Conservation (phyloP, 2,888 invertebrate species). For the Coelogynopora nodosa region DNA sequence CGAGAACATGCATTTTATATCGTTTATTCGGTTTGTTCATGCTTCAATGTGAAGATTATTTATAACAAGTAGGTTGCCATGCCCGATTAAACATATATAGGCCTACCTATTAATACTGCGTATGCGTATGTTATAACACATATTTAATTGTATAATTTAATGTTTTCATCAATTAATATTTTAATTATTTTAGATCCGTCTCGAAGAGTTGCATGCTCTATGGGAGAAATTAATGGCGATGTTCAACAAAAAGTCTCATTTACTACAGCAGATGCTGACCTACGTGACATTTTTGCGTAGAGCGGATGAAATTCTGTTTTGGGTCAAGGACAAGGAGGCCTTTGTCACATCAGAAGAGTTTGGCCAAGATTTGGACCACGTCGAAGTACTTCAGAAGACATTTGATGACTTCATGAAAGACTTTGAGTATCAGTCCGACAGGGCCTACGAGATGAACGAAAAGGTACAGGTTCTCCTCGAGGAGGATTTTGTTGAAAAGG, state of each 20-base stretch:
- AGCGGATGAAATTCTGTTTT: constrained; percentile 97
- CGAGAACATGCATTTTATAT: no score
- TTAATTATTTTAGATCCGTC: constrained; percentile 64
- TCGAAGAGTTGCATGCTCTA: constrained; percentile 80
- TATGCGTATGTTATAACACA: no score
- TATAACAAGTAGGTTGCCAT: no score
- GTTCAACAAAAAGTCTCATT: constrained; percentile 90
- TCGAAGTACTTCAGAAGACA: constrained; percentile 95
- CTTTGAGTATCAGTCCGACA: constrained; percentile 34
- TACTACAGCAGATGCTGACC: constrained; percentile 90
- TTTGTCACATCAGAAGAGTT: constrained; percentile 96
- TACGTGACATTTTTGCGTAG: constrained; percentile 95
- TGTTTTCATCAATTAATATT: no score
- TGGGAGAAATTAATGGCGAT: constrained; percentile 93
- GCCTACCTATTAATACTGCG: no score
- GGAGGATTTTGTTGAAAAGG: constrained; percentile 87
- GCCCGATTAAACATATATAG: no score
- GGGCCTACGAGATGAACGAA: constrained; percentile 61
- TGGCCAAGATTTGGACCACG: constrained; percentile 95
- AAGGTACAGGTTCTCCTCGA: constrained; percentile 85
- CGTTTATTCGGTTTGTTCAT: no score
- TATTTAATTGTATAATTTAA: no score
- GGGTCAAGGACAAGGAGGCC: constrained; percentile 96
- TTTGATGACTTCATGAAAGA: constrained; percentile 82
- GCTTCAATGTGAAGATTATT: no score